Base-by-base conservation (phyloP, 2,888 invertebrate genomes). In the Margaritifera margaritifera region DNA sequence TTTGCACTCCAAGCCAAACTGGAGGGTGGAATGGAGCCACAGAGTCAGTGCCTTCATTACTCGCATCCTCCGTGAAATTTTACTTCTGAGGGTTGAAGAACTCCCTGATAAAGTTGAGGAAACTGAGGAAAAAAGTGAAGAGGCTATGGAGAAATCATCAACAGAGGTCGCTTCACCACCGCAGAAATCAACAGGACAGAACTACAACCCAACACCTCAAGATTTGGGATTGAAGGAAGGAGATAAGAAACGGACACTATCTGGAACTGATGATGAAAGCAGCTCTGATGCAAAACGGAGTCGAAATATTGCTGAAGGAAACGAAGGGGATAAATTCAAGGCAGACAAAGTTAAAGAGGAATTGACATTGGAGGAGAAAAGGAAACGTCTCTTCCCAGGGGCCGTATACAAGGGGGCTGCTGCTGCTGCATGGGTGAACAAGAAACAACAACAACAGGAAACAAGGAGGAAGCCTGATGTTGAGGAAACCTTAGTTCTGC, bases 21-120 rank as follows among this genome's bases (percentile, higher is more conserved):
- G 71, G 55, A 61, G 74, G 25, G 55, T 72, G 15, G 73, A 78
- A 62, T 82, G 82, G 82, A 79, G 82, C 56, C 72, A 69, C 54
- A 77, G 67, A 51, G 75, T 75, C 66, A 72, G 77, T 55, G 27
- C 56, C 19, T 82, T 84, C 59, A 61, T 81, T 15, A 61, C 73
- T 42, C 54, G 74, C n/a, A 60, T 77, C 5, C 67, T 81, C 4
- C 56, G 50, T 20, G 25, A 76, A 73, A 61, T 71, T n/a, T 53
- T 71, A 57, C 27, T 76, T 51, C 27, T 77, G 57, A 75, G 68
- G 19, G 68, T 74, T 11, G 70, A 79, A 55, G 70, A 81, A 42
- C 55, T 77, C 11, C 68, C 68, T 0, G 72, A 74, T 11, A 74
- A 74, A 11, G 69, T 70, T 24, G 79, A 73, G 24, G 73, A 73